A percentile compares a stretch with the other conserved stretches of the same genome.
phyloP scores from a whole-genome alignment of 1,140 invertebrate genomes.

The Drosophila tsacasi region DNA sequence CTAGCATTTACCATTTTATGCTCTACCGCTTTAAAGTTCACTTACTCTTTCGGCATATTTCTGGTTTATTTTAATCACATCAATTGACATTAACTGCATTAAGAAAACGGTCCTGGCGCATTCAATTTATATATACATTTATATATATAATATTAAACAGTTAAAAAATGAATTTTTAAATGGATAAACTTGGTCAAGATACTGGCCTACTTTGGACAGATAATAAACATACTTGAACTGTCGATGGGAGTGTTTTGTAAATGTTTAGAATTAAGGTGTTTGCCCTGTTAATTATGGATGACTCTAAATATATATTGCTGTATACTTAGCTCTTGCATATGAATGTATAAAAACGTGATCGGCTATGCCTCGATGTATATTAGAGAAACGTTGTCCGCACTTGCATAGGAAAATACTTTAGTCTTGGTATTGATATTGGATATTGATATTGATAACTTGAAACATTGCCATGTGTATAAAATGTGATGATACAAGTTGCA shows the following conservation, averaged over 20 bases:
- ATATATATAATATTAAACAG: background rate
- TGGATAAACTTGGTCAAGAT: background rate
- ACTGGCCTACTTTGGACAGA: background rate
- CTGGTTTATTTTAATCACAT: background rate
- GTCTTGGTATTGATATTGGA: constrained; percentile 19
- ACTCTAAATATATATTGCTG: constrained; percentile 30
- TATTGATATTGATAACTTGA: constrained; percentile 21
- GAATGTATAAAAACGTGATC: constrained; percentile 39
- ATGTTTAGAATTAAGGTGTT: constrained; percentile 59
- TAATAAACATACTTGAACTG: constrained; percentile 3
- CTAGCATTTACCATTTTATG: background rate
- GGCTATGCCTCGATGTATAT: constrained; percentile 35
- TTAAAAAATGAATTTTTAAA: background rate
- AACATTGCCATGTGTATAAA: constrained; percentile 24
- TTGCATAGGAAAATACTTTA: constrained; percentile 14
- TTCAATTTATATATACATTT: background rate
- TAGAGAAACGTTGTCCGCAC: constrained; percentile 51
- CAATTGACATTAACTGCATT: background rate
- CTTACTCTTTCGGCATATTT: too few relatives aligned
- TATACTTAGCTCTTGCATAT: constrained; percentile 38
- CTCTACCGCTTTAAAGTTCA: background rate
- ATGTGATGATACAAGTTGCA: constrained; percentile 24
- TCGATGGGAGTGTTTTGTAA: constrained; percentile 48
- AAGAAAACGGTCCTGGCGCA: constrained; percentile 7
- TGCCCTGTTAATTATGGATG: constrained; percentile 45